Base-by-base conservation (phyloP, 2,888 invertebrate genomes). In the Seira musarum region DNA sequence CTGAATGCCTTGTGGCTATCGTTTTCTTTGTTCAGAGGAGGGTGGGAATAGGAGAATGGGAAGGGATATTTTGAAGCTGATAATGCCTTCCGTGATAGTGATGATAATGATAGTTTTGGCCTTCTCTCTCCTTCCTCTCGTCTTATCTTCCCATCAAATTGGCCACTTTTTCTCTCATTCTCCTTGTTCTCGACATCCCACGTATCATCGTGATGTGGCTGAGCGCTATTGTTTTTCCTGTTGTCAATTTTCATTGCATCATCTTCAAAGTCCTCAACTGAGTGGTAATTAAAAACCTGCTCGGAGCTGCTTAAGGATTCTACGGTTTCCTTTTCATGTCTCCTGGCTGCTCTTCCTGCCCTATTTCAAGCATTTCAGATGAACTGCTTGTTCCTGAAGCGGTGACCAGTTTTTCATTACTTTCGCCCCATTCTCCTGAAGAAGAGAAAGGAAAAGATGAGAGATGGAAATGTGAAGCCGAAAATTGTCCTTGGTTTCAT, bases 211-310 rank as follows among this genome's bases (percentile, higher is more conserved):
- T 49, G 25, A 13, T 69, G 69, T 17, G 53, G 25, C 60, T 69
- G 57, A 3, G 6, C 63, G 63, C 46, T 71, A 21, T 66, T 49
- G 53, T 67, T 79, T 49, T n/a, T 72, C 35, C 35, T 66, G 71
- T 24, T 72, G 72, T 64, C 72, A 61, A 67, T 68, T 72, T 73
- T 68, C 30, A 19, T 60, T 30, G n/a, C 63, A 3, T 19, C 30
- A 49, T 66, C 71, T 25, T 60, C 60, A 30, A 57, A 49, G 57
- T 72, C 61, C 6, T 66, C 68, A 25, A 17, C n/a, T 30, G 72
- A 60, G 35, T 57, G 79, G 73, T 80, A 80, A 80, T 80, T 80
- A 80, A 80, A 72, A 68, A 35, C 21, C 19, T 66, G 74, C 57
- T 53, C 21, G 21, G 53, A 15, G 10, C 30, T 30, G 30, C 30